Conservation (phyloP, 1,140 invertebrate genomes). For the Cyclina sinensis region DNA sequence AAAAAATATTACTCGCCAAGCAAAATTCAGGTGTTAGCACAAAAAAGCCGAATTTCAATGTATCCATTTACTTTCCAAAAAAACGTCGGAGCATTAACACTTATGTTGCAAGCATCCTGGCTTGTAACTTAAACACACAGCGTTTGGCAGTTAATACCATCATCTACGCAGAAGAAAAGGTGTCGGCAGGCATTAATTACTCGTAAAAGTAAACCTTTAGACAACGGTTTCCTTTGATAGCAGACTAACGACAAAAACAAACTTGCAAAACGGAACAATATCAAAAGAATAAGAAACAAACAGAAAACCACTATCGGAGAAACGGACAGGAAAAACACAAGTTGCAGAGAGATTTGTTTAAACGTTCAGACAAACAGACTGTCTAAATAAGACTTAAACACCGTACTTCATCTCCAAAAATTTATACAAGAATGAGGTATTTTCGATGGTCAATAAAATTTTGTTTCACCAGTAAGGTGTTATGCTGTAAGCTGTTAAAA, state of each 20-base stretch:
- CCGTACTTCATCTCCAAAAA: not conserved
- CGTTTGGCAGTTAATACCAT: conserved; percentile 4
- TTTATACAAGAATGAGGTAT: not conserved
- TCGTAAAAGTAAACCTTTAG: conserved; percentile 44
- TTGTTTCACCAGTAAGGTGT: no score
- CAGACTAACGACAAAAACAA: conserved; percentile 55
- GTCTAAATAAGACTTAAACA: conserved; percentile 20
- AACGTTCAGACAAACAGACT: conserved; percentile 43
- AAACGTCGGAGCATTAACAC: not conserved
- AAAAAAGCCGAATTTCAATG: no score
- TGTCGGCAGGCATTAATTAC: conserved; percentile 44
- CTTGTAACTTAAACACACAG: conserved; percentile 28
- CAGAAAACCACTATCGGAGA: not conserved
- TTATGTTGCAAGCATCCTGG: not conserved
- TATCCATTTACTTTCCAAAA: not conserved
- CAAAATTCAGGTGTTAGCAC: no score
- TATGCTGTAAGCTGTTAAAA: no score
- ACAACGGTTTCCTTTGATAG: conserved; percentile 40
- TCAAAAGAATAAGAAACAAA: conserved; percentile 47
- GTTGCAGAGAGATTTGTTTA: conserved; percentile 45
- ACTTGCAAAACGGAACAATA: conserved; percentile 26
- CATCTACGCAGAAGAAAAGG: conserved; percentile 16
- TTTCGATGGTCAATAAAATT: not conserved
- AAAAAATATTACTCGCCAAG: no score
- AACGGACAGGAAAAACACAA: not conserved